Evolutionary conservation across 2,113 vertebrate species (phyloP).

Genomic region (Alethe diademata): DNA sequence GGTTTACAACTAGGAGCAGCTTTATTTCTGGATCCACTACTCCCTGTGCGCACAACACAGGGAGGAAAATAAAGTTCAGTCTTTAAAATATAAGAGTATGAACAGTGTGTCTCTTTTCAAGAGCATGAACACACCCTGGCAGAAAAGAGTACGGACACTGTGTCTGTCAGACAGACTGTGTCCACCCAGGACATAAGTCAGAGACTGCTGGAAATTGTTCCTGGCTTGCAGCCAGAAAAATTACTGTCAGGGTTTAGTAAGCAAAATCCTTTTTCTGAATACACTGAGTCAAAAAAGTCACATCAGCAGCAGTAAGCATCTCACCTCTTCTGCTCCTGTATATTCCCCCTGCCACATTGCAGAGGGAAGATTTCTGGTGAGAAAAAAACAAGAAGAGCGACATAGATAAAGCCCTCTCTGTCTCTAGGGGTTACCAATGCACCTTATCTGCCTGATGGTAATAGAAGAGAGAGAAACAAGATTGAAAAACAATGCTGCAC

Average conservation of each 20-base stretch:
- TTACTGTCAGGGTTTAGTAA: conserved; percentile 1
- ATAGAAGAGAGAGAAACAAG: neutral
- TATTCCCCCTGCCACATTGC: neutral
- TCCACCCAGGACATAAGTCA: neutral
- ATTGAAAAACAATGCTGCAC: neutral
- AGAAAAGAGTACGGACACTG: neutral
- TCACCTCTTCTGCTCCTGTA: neutral
- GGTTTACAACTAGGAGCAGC: neutral
- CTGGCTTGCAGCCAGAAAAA: conserved; percentile 10
- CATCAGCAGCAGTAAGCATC: neutral
- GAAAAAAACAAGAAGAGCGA: neutral
- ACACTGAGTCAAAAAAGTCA: neutral
- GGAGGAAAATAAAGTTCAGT: neutral
- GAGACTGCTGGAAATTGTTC: neutral
- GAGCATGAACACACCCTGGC: neutral
- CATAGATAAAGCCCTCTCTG: neutral
- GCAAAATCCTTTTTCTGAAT: neutral
- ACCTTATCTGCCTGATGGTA: neutral
- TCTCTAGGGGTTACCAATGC: neutral
- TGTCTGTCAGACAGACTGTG: neutral
- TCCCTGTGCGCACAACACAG: neutral
- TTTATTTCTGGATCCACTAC: neutral
- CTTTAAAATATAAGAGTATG: neutral
- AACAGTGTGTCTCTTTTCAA: neutral
- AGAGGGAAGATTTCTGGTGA: neutral